Evolutionary conservation across 2,113 vertebrate genomes (phyloP).

Genomic region (Phocoena phocoena): DNA sequence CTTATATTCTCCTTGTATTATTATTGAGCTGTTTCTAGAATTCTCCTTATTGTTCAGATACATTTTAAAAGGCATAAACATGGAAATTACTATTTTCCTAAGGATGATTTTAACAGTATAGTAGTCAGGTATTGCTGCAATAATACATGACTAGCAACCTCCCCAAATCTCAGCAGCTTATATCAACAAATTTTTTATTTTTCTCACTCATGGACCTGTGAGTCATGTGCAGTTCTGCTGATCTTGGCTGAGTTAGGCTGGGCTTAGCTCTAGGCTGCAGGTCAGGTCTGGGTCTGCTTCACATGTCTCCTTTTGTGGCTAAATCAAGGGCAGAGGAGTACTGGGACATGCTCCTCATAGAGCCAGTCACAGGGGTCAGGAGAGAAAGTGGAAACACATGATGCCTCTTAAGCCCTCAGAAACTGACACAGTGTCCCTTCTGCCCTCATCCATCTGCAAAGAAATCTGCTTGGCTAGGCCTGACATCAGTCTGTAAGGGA

Average conservation of each 20-base stretch:
- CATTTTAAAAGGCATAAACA: neutral
- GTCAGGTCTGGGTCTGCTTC: neutral
- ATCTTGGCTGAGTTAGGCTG: neutral
- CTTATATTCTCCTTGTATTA: neutral
- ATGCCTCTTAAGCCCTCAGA: neutral
- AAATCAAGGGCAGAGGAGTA: neutral
- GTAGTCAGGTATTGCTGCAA: neutral
- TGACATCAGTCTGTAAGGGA: neutral
- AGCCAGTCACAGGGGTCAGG: neutral
- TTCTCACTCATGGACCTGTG: neutral
- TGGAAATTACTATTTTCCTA: neutral
- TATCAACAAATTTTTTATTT: neutral
- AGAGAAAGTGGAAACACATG: neutral
- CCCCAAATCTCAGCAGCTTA: neutral
- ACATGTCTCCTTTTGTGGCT: neutral
- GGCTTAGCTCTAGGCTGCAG: neutral
- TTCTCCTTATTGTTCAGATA: neutral
- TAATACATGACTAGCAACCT: neutral
- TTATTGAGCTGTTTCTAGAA: neutral
- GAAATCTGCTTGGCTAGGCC: neutral
- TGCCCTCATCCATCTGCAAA: neutral
- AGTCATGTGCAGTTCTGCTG: neutral
- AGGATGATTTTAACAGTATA: neutral
- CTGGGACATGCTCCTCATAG: neutral
- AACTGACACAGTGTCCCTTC: neutral